Evolutionary conservation across 2,888 invertebrate genomes (phyloP).

Genomic region (Nemurella pictetii): DNA sequence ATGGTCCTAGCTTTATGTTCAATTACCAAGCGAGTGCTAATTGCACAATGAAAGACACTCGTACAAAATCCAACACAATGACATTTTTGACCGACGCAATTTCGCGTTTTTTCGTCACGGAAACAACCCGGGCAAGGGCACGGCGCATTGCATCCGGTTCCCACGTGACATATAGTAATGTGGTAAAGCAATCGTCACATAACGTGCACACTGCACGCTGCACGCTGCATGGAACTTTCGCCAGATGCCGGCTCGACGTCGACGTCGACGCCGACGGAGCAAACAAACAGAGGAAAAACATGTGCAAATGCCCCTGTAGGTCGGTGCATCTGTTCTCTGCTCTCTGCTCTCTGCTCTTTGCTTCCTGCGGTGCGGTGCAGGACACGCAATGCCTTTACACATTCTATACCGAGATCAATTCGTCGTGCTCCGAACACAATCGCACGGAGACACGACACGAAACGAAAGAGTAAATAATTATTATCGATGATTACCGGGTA

Average conservation of each 20-base stretch:
- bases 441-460: too few relatives aligned
- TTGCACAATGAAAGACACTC: background rate
- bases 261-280: background rate
- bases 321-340: too few relatives aligned
- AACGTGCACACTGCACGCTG: background rate
- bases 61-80: background rate
- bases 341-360: too few relatives aligned
- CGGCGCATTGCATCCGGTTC: slow-evolving; percentile 9
- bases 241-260: slow-evolving; percentile 16
- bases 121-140: background rate
- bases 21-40: background rate
- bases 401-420: too few relatives aligned
- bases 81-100: background rate
- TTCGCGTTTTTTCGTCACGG: background rate
- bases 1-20: too few relatives aligned
- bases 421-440: too few relatives aligned
- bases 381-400: too few relatives aligned
- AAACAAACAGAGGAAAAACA: background rate
- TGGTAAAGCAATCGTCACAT: background rate
- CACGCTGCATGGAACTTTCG: background rate
- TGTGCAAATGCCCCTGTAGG: background rate
- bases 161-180: slow-evolving; percentile 11
- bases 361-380: too few relatives aligned
- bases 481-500: background rate
- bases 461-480: background rate